Percentiles rank a stretch among this genome's conserved stretches.
Evolutionary conservation across 2,888 invertebrate genomes (phyloP).

Genomic region (Coleophora flavipennella): DNA sequence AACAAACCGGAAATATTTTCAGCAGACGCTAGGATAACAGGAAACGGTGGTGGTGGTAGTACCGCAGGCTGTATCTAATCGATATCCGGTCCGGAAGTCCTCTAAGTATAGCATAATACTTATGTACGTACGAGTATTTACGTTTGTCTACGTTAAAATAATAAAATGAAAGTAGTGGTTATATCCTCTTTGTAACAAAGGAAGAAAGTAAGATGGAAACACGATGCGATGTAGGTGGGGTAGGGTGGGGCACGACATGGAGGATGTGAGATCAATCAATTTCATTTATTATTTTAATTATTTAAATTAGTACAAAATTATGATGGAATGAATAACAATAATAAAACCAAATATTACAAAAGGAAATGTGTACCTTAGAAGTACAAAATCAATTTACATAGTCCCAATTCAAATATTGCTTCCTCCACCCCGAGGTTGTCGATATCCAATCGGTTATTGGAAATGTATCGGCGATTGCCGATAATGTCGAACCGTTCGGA

Average conservation of each 20-base stretch:
- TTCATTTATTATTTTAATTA: no score
- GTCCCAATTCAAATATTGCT: neutral
- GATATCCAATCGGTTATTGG: slow-evolving; percentile 40
- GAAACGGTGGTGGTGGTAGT: slow-evolving; percentile 18
- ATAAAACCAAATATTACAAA: no score
- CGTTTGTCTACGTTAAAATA: neutral
- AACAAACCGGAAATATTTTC: slow-evolving; percentile 41
- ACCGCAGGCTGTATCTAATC: slow-evolving; percentile 20
- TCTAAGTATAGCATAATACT: no score
- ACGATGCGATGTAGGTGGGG: no score
- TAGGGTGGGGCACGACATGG: no score
- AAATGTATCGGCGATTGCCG: slow-evolving; percentile 68
- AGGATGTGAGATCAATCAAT: no score
- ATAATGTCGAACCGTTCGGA: slow-evolving; percentile 72
- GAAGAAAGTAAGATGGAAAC: no score
- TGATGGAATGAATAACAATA: no score
- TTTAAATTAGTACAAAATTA: no score
- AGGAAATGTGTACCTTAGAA: no score
- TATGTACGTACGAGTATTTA: neutral
- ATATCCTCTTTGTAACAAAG: no score
- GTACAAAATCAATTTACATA: neutral
- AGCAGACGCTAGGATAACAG: slow-evolving; percentile 34
- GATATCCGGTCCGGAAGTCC: slow-evolving; percentile 29
- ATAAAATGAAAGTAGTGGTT: no score
- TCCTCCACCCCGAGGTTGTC: slow-evolving; percentile 20